These are phyloP conservation scores for Dissostichus mawsoni DNA, from an alignment of 2,113 vertebrate genomes.

Conservation along the genomic window DNA sequence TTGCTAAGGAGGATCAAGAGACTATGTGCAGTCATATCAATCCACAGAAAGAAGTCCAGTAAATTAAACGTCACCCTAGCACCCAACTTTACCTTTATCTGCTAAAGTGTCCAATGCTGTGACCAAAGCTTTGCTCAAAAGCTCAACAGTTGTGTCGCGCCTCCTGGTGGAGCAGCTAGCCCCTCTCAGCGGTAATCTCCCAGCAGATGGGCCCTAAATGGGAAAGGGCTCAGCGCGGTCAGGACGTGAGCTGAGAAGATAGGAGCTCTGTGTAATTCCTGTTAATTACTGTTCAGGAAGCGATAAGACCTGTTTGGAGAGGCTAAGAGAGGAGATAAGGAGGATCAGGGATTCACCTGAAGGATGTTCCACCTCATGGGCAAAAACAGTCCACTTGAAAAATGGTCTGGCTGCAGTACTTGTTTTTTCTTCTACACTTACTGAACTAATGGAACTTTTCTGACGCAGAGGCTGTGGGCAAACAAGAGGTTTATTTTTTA, in stretches of 20 bases:
- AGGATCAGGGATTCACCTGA: slow-evolving; percentile 70
- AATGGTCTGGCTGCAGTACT: slow-evolving; percentile 36
- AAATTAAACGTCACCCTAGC: neutral
- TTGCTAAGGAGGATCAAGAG: too few relatives aligned
- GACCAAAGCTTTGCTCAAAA: slow-evolving; percentile 15
- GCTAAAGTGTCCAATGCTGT: slow-evolving; percentile 21
- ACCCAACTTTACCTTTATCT: slow-evolving; percentile 33
- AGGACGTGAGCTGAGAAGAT: slow-evolving; percentile 68
- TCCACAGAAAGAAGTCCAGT: too few relatives aligned
- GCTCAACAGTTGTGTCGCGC: slow-evolving; percentile 45
- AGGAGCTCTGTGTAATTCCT: slow-evolving; percentile 77
- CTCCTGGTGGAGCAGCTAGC: slow-evolving; percentile 49
- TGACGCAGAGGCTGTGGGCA: neutral
- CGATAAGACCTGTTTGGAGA: slow-evolving; percentile 77
- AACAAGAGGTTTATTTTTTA: neutral
- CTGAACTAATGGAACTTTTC: slow-evolving; percentile 10
- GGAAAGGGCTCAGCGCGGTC: slow-evolving; percentile 64
- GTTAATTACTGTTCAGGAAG: slow-evolving; percentile 80
- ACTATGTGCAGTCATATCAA: too few relatives aligned
- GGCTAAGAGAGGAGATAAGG: slow-evolving; percentile 75
- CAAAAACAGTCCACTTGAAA: slow-evolving; percentile 61
- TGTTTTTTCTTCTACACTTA: slow-evolving; percentile 4
- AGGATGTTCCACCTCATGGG: slow-evolving; percentile 54
- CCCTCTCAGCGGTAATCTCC: slow-evolving; percentile 67
- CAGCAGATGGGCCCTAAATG: slow-evolving; percentile 69